Base-by-base conservation (phyloP, 35 echinoderm and acorn worm species). In the Chiridota heheva region DNA sequence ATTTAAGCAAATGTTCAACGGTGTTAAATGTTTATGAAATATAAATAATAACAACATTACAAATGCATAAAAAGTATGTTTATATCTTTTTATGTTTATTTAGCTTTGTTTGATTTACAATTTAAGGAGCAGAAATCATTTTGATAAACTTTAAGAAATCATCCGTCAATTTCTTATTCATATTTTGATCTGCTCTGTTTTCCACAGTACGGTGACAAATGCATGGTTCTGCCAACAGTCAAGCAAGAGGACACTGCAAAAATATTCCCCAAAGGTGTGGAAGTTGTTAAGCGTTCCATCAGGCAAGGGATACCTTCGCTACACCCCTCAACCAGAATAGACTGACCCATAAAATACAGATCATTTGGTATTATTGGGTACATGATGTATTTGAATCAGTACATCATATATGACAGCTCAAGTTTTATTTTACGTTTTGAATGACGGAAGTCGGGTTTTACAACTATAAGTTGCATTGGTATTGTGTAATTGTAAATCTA, bases 141-240 rank as follows among this genome's bases (percentile, higher is more conserved):
- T 38, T 38, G 24, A 72, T 5, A 43, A 40, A 72, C 26, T 41
- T 2, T 35, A 41, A 41, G 58, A 8, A 12, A 8, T 12, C 47
- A 12, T 51, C 24, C 24, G 49, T 55, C n/a, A 33, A 25, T 39
- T 51, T 34, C 20, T 53, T 55, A 0, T 16, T 58, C 4, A 18
- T 32, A 46, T 72, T 61, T 62, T 43, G 27, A n/a, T 81, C 8
- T 81, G 22, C 41, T 24, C 4, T 56, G 29, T 67, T 56, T 37
- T 37, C 46, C 39, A 22, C 86, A 96, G 91, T 1, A 33, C 18
- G 91, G 91, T 43, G 75, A 58, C 29, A 67, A 86, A 2, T 96
- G 91, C 74, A 96, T 96, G 91, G 91, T 96, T 1, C 28, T 96
- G 16, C 91, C 91, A 44, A 71, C 76, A 18, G 76, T 96, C 2